phyloP scores from a whole-genome alignment of 1,140 invertebrate genomes.

The Ostrea denselamellosa region DNA sequence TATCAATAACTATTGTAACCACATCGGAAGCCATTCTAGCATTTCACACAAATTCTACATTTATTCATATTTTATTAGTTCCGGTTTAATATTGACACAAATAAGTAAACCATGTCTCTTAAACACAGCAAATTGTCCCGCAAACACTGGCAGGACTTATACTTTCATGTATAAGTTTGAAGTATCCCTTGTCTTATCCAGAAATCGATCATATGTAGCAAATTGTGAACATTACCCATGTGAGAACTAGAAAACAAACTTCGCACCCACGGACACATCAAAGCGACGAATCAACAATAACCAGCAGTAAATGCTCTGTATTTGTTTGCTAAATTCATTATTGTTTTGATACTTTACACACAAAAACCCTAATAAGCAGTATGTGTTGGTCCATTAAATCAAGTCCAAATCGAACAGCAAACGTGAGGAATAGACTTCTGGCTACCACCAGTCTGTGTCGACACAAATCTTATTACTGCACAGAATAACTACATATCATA shows the following conservation, averaged over 20 bases:
- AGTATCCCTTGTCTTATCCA: background rate
- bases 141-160: background rate
- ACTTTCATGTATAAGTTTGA: conserved; percentile 6
- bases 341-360: conserved; percentile 17
- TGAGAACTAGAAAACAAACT: conserved; percentile 4
- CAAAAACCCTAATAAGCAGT: background rate
- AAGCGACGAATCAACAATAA: background rate
- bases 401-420: background rate
- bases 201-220: conserved; percentile 2
- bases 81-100: conserved; percentile 28
- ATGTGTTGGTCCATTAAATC: conserved; percentile 6
- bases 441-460: background rate
- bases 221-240: background rate
- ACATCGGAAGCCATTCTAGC: background rate
- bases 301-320: background rate
- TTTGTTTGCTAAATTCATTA: conserved; percentile 22
- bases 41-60: conserved; percentile 7
- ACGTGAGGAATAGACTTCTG: background rate
- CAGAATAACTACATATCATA: background rate
- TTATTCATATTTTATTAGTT: background rate
- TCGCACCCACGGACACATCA: background rate
- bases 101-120: conserved; percentile 7
- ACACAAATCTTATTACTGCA: background rate
- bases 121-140: background rate
- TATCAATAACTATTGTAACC: background rate